Evolutionary conservation across 2,888 invertebrate species (phyloP), one percentile per base, ranked within the genome.

Genomic region (Mythimna lalbum): DNA sequence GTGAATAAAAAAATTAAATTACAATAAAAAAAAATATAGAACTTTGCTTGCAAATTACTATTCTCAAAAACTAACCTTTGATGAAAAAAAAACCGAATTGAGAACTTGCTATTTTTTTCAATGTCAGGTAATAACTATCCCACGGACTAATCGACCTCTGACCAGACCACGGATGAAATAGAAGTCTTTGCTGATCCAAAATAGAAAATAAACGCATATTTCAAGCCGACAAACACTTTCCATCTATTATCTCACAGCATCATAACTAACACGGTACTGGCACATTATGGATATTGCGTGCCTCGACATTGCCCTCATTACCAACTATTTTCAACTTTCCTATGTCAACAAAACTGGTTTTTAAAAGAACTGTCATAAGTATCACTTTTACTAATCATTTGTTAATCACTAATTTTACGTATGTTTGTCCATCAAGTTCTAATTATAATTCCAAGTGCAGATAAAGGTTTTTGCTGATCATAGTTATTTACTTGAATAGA

Each of bases 321-420:
- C 39, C n/a, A 17, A 50, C 7, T 6, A 73, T 68, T 75, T 65
- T 36, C 66, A 73, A 85, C 83, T 83, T 82, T 85, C 83, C 64
- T 73, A 61, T 60, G 43, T 10, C 63, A 65, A 52, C 17, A 21
- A 43, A 73, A 77, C 78, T 47, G 49, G 71, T 76, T 84, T 55
- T 62, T 27, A 43, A 64, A 50, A 60, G 33, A 67, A 71, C 62
- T 49, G 50, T 50, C 52, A 36, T 21, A 33, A 52, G 12, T 50
- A 36, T 31, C 43, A 75, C 63, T 78, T 77, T 82, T 71, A 73
- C 70, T 71, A 0, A 12, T 17, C 4, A 12, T 36, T 76, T 75
- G 47, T 10, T 1, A 31, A 57, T 23, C 33, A 52, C 43, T n/a
- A n/a, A n/a, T n/a, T n/a, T n/a, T n/a, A n/a, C n/a, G n/a, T n/a